Evolutionary conservation across 2,113 vertebrate genomes (phyloP), one percentile per base, ranked within the genome.

Genomic region (Setophaga kirtlandii): DNA sequence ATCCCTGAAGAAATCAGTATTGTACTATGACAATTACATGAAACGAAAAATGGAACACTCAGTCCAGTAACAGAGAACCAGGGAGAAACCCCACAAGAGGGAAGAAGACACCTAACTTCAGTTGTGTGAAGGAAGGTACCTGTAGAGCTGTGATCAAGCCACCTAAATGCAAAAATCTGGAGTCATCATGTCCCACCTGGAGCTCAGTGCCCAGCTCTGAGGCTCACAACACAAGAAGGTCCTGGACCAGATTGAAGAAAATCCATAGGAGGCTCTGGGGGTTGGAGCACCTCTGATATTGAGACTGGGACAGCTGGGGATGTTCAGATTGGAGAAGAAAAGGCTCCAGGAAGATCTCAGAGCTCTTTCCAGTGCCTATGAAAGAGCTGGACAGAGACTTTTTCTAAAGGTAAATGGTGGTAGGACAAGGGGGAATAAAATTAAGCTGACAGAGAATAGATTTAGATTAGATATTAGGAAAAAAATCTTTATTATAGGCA

Each of bases 1-100:
- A 16, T 53, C 33, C 71, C 33, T 28, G 33, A 46, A 59, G 37
- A 89, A 74, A 52, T 58, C 37, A 53, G 25, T 8, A n/a, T 2
- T 19, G 6, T 31, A 67, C 1, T 12, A 28, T 28, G 33, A 62
- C 60, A 46, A 53, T 44, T 19, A 46, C 27, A 13, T 22, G 4
- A 52, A 87, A 68, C 30, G 17, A 22, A 12, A 88, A 70, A 59
- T 1, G 0, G 10, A 86, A n/a, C 0, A 0, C 5, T 49, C 20
- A 35, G 27, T 15, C 44, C 50, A 50, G 31, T 46, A 53, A 62
- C 11, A 62, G 24, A 59, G 9, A 83, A 25, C 5, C 17, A 69
- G n/a, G 15, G 59, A 70, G n/a, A 78, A 67, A 35, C 7, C 28
- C 30, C 35, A 39, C 1, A 1, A 21, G 20, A 85, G 25, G 25